A percentile compares a stretch with the other conserved stretches of the same genome.
Conservation (phyloP, 2,113 vertebrate genomes). For the Corydoras sp. region DNA sequence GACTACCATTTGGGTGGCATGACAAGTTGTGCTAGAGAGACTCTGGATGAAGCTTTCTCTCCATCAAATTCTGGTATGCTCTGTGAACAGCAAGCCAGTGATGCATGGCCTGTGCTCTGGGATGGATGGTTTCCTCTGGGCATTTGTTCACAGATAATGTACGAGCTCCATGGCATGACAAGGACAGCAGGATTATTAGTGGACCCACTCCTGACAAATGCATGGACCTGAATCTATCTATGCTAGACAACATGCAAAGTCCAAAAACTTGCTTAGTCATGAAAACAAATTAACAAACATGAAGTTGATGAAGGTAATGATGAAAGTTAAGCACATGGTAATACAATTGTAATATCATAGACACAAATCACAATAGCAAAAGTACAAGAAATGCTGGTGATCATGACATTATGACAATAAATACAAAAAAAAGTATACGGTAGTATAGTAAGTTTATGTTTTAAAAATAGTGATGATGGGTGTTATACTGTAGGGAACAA, state of each 20-base stretch:
- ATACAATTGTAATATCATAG: too few species aligned
- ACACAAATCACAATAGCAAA: too few species aligned
- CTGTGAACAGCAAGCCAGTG: conserved; percentile 26
- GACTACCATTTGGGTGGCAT: conserved; percentile 1
- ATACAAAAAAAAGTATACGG: too few species aligned
- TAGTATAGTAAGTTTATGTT: too few species aligned
- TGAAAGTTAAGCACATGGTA: not conserved
- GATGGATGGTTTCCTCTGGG: conserved; percentile 30
- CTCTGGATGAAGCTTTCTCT: conserved; percentile 22
- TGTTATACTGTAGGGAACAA: too few species aligned
- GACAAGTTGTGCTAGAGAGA: conserved; percentile 9
- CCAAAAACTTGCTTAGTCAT: too few species aligned
- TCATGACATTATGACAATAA: too few species aligned
- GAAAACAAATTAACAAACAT: not conserved
- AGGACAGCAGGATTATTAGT: conserved; percentile 42
- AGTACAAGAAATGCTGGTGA: too few species aligned
- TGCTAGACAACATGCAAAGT: not conserved
- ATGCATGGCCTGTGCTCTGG: conserved; percentile 28
- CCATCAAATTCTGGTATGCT: conserved; percentile 30
- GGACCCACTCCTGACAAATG: conserved; percentile 20
- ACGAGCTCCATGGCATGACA: conserved; percentile 33
- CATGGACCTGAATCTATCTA: not conserved
- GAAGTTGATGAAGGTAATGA: not conserved
- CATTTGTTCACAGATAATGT: conserved; percentile 37
- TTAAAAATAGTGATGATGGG: too few species aligned